phyloP scores from a whole-genome alignment of 2,797 vertebrate genomes.

The Sylvia borin region DNA sequence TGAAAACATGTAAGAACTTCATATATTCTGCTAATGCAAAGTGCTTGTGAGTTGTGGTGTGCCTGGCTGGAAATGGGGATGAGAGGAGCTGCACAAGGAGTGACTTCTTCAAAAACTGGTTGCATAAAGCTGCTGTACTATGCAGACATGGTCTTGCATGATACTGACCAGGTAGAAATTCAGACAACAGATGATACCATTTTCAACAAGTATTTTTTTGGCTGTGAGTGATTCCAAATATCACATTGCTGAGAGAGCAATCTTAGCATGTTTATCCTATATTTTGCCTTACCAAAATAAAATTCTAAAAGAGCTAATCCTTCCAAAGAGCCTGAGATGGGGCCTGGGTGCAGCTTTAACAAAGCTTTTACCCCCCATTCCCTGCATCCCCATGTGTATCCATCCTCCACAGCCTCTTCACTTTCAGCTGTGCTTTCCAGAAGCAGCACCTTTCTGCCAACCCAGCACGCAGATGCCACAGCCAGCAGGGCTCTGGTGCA shows the following conservation, averaged over 20 bases:
- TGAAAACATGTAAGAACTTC: not conserved
- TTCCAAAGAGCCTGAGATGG: not conserved
- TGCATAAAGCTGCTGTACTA: not conserved
- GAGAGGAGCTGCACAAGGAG: not conserved
- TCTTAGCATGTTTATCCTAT: not conserved
- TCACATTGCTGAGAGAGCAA: not conserved
- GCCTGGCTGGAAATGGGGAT: not conserved
- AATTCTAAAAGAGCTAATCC: not conserved
- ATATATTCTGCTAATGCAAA: not conserved
- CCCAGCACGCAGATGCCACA: accelerated
- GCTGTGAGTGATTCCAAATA: not conserved
- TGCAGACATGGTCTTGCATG: not conserved
- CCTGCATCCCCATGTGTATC: accelerated
- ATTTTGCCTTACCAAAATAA: not conserved
- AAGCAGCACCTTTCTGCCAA: not conserved
- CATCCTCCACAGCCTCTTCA: not conserved
- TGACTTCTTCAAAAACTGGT: not conserved
- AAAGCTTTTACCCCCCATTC: not conserved
- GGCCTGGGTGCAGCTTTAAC: not conserved
- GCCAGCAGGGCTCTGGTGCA: accelerated
- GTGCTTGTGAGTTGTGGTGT: accelerated
- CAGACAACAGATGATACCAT: not conserved
- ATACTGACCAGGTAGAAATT: not conserved
- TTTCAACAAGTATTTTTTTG: not conserved
- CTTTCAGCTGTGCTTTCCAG: not conserved